These are phyloP conservation scores for Epinotia demarniana DNA, from an alignment of 2,888 invertebrate species.

Conservation along the genomic window DNA sequence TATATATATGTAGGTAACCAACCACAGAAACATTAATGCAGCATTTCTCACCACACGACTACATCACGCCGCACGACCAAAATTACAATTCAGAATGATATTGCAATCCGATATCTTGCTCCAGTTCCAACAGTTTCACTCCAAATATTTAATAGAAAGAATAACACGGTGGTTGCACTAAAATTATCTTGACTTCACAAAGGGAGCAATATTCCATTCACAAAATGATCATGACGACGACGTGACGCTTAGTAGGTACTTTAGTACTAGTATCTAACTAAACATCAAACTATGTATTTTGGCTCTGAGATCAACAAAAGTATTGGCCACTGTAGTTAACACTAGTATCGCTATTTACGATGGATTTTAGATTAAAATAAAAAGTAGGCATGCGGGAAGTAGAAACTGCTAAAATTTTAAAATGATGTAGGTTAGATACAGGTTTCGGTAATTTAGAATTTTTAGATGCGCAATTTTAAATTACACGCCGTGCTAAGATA, in stretches of 20 bases:
- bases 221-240: constrained; percentile 6
- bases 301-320: too few relatives aligned
- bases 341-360: not conserved
- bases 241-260: not conserved
- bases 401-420: not conserved
- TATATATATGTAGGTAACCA: too few relatives aligned
- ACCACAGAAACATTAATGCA: too few relatives aligned
- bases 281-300: too few relatives aligned
- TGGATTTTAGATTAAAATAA: constrained; percentile 4
- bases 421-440: not conserved
- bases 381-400: not conserved
- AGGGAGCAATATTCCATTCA: constrained; percentile 42
- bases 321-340: too few relatives aligned
- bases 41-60: constrained; percentile 5
- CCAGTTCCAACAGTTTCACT: constrained; percentile 45
- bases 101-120: constrained; percentile 44
- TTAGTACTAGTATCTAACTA: too few relatives aligned
- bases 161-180: constrained; percentile 22
- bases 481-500: constrained; percentile 5
- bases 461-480: constrained; percentile 8
- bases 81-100: constrained; percentile 41
- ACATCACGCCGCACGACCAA: constrained; percentile 25
- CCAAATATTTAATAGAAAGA: constrained; percentile 41
- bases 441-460: not conserved
- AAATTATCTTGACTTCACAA: constrained; percentile 46